These are phyloP conservation scores for Choristoneura rosaceana DNA, from an alignment of 2,888 invertebrate genomes.

Conservation along the genomic window DNA sequence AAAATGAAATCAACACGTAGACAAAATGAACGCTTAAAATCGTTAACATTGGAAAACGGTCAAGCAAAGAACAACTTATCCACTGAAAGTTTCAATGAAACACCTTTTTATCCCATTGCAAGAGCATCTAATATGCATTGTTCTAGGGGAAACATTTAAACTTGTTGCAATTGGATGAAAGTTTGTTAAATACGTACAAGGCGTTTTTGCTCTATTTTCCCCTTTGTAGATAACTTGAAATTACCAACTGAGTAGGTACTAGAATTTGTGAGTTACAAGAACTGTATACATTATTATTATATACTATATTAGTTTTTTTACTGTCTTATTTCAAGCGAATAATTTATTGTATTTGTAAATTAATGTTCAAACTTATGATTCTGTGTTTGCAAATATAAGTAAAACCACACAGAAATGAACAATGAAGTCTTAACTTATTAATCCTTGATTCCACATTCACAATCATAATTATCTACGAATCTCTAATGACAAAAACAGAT, in stretches of 20 bases:
- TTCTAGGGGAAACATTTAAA: neutral
- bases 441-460: too few relatives aligned
- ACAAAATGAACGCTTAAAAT: neutral
- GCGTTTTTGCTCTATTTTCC: neutral
- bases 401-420: too few relatives aligned
- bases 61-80: neutral
- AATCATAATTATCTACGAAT: too few relatives aligned
- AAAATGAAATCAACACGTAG: neutral
- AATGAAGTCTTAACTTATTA: too few relatives aligned
- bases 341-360: too few relatives aligned
- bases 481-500: too few relatives aligned
- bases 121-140: neutral
- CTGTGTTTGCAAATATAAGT: too few relatives aligned
- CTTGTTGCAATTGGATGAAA: neutral
- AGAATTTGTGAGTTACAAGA: neutral
- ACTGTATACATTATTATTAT: too few relatives aligned
- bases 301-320: too few relatives aligned
- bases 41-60: neutral
- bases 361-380: too few relatives aligned
- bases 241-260: neutral
- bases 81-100: conserved; percentile 3
- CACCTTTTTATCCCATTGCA: neutral
- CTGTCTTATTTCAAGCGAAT: too few relatives aligned
- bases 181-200: neutral
- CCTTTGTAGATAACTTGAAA: neutral